Evolutionary conservation across 2,888 invertebrate species (phyloP).

Genomic region (Vannuccia rotundouncinata): DNA sequence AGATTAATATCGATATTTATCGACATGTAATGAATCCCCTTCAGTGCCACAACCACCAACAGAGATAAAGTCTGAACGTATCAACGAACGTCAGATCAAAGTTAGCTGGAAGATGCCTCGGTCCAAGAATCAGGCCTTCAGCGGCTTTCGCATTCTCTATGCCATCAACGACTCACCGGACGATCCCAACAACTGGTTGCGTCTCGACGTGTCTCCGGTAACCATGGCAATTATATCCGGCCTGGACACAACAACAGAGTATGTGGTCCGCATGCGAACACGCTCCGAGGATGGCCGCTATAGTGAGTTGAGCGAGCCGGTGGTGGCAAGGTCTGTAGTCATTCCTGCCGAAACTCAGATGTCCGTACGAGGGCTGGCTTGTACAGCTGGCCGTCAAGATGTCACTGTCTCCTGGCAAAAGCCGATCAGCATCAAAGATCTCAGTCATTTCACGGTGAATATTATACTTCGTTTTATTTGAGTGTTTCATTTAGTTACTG

Average conservation of each 20-base stretch:
- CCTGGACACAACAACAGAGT: background rate
- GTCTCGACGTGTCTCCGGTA: slow-evolving; percentile 25
- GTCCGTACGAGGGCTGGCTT: slow-evolving; percentile 11
- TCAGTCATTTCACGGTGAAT: slow-evolving; percentile 30
- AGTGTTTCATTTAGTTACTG: background rate
- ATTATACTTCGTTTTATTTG: background rate
- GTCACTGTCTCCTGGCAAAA: slow-evolving; percentile 13
- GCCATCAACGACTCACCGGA: background rate
- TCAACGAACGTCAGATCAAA: slow-evolving; percentile 36
- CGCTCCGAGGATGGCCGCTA: background rate
- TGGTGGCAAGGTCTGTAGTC: background rate
- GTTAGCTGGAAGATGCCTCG: slow-evolving; percentile 35
- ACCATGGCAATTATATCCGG: slow-evolving; percentile 23
- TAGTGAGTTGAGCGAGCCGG: background rate
- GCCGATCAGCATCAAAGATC: background rate
- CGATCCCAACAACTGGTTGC: background rate
- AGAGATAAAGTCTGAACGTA: slow-evolving; percentile 17
- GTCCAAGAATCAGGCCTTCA: background rate
- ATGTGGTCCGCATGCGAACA: slow-evolving; percentile 12
- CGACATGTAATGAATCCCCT: too few relatives aligned
- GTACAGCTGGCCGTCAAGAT: background rate
- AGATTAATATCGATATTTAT: too few relatives aligned
- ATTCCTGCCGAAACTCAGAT: background rate
- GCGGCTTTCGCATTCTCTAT: slow-evolving; percentile 32
- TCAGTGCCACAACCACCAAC: slow-evolving; percentile 29